phyloP scores from a whole-genome alignment of 2,888 invertebrate genomes.

The Cephalotes varians region DNA sequence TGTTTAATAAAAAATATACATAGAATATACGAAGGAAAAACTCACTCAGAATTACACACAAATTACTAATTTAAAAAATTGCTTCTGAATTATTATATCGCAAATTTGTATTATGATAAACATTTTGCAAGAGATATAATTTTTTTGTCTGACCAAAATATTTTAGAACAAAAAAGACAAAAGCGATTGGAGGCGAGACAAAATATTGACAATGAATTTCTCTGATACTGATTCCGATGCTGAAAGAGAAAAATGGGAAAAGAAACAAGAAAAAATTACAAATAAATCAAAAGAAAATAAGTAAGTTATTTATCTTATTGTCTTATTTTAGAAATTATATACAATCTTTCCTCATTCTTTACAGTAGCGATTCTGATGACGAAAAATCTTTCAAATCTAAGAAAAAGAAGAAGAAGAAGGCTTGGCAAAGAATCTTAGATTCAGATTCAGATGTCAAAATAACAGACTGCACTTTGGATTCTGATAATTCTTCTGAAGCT shows the following conservation, averaged over 20 bases:
- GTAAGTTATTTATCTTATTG: constrained; percentile 44
- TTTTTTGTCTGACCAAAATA: neutral
- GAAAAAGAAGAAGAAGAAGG: constrained; percentile 69
- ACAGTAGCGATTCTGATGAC: constrained; percentile 31
- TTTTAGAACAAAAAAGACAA: constrained; percentile 62
- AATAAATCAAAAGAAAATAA: constrained; percentile 7
- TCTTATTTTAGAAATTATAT: constrained; percentile 14
- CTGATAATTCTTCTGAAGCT: constrained; percentile 53
- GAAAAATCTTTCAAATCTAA: constrained; percentile 20
- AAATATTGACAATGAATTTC: constrained; percentile 77
- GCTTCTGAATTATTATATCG: neutral
- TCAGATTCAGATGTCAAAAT: constrained; percentile 78
- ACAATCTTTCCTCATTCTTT: constrained; percentile 20
- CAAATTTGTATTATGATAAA: neutral
- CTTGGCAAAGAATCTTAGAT: constrained; percentile 73
- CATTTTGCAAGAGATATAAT: constrained; percentile 10
- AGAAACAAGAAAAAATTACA: constrained; percentile 59
- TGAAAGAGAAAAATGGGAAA: constrained; percentile 74
- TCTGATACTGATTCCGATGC: constrained; percentile 80
- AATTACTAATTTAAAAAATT: neutral
- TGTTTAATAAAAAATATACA: neutral
- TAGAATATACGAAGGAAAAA: neutral
- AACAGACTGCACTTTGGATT: constrained; percentile 67
- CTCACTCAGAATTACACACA: neutral
- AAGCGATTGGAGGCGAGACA: constrained; percentile 76